These are phyloP conservation scores for Acrossocheilus fasciatus DNA, from an alignment of 2,797 vertebrate species.

Conservation along the genomic window DNA sequence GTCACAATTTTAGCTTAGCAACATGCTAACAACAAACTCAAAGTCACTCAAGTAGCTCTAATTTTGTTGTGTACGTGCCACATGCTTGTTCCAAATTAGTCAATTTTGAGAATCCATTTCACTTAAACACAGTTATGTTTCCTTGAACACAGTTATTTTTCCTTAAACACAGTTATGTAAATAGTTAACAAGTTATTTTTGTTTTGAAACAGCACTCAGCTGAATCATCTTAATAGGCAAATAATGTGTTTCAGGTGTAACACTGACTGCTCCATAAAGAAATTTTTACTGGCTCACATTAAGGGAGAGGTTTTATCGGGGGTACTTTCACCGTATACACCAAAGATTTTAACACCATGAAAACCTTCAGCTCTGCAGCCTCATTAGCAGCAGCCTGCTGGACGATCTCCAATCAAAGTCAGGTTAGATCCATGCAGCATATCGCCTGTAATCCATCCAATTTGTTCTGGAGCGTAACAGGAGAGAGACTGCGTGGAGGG, in stretches of 20 bases:
- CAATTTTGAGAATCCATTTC: neutral
- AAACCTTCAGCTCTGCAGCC: constrained; percentile 24
- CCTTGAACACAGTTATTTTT: too few relatives aligned
- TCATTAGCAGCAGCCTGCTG: constrained; percentile 55
- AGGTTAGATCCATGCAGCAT: constrained; percentile 54
- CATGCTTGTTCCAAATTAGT: neutral
- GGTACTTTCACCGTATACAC: constrained; percentile 26
- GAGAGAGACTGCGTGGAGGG: constrained; percentile 36
- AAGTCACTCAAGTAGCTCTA: too few relatives aligned
- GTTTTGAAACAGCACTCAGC: neutral
- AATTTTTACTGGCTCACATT: constrained; percentile 3
- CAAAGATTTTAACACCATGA: constrained; percentile 19
- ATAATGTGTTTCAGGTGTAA: constrained; percentile 11
- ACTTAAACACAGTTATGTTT: neutral
- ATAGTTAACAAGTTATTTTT: neutral
- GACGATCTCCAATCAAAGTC: constrained; percentile 40
- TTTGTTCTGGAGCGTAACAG: constrained; percentile 62
- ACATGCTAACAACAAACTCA: neutral
- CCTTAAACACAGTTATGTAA: neutral
- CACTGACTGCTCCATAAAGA: constrained; percentile 9
- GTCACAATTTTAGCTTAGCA: neutral
- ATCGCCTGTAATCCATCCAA: constrained; percentile 67
- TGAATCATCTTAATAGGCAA: neutral
- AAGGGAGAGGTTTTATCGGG: neutral
- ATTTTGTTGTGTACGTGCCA: neutral